A percentile compares a stretch with the other conserved stretches of the same genome.
Conservation (phyloP, 1,140 invertebrate species). For the Neotoxoptera formosana region DNA sequence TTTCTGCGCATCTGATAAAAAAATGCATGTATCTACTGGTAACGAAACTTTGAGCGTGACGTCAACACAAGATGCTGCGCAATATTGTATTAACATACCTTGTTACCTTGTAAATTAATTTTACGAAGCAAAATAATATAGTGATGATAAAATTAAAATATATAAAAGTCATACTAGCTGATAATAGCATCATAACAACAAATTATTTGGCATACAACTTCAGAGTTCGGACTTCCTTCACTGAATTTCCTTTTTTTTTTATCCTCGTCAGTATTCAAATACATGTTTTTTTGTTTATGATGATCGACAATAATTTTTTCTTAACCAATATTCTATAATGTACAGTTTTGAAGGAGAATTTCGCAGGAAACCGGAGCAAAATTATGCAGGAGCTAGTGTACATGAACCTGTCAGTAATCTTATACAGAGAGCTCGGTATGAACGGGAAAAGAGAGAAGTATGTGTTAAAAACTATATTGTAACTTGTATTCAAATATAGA, state of each 20-base stretch:
- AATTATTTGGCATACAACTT: neutral
- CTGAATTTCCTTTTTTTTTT: neutral
- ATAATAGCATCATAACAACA: conserved; percentile 25
- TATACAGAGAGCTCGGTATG: conserved; percentile 79
- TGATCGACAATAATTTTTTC: neutral
- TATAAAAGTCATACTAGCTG: conserved; percentile 39
- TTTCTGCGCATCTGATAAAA: neutral
- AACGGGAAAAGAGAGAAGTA: conserved; percentile 84
- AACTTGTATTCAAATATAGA: neutral
- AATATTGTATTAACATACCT: neutral
- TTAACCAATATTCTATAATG: conserved; percentile 56
- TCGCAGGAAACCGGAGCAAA: conserved; percentile 85
- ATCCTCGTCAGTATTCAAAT: no score
- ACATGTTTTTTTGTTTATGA: neutral
- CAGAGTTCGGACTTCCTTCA: neutral
- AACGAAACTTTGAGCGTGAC: neutral
- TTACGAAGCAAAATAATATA: neutral
- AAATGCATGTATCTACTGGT: neutral
- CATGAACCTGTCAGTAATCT: conserved; percentile 78
- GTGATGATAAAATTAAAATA: conserved; percentile 30
- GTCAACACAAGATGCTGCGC: neutral
- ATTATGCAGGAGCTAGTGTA: conserved; percentile 85
- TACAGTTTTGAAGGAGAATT: conserved; percentile 94
- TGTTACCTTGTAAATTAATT: neutral
- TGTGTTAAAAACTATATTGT: neutral